Evolutionary conservation across 2,888 invertebrate species (phyloP).

Genomic region (Octonoba sinensis): DNA sequence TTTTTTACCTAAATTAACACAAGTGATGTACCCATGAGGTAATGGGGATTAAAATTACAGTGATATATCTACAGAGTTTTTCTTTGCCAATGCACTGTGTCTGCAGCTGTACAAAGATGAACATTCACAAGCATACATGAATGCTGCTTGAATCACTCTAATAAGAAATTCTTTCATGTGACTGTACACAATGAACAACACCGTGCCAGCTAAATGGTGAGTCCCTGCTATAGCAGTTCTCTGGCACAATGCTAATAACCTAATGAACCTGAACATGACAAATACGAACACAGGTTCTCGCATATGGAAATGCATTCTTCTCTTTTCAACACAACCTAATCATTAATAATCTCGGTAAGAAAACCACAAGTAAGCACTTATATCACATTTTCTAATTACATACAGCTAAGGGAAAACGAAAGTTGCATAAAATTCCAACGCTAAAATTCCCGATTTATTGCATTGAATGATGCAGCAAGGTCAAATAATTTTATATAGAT

Average conservation of each 20-base stretch:
- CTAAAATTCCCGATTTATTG: too few species aligned
- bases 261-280: constrained; percentile 44
- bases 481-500: too few species aligned
- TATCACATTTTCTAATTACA: too few species aligned
- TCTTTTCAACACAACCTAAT: too few species aligned
- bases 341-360: too few species aligned
- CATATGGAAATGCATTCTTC: too few species aligned
- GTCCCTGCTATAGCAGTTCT: constrained; percentile 10
- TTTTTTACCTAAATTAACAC: constrained; percentile 36
- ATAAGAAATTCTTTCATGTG: constrained; percentile 1
- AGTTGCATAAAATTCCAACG: too few species aligned
- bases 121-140: constrained; percentile 49
- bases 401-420: too few species aligned
- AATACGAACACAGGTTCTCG: constrained; percentile 14
- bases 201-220: constrained; percentile 18
- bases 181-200: constrained; percentile 31
- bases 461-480: too few species aligned
- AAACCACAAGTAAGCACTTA: too few species aligned
- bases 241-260: constrained; percentile 23
- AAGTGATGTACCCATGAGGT: constrained; percentile 61
- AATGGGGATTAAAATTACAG: constrained; percentile 64
- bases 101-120: constrained; percentile 61
- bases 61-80: constrained; percentile 61
- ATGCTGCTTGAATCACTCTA: constrained; percentile 18
- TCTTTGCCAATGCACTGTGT: constrained; percentile 52